phyloP scores from a whole-genome alignment of 2,113 vertebrate genomes.

The Podarcis muralis region DNA sequence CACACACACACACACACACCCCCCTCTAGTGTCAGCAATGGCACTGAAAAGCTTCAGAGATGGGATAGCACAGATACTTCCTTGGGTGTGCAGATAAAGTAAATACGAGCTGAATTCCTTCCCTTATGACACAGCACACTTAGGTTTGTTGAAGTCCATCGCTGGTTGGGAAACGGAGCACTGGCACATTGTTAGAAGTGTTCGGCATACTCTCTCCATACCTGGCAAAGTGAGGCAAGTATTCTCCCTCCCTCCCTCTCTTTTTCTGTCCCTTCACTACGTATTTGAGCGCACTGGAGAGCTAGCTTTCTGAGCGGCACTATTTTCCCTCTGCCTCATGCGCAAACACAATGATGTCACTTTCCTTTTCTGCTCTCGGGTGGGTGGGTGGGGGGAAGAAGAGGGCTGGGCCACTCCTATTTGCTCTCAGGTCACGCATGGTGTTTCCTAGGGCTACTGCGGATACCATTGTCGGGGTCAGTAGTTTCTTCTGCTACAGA shows the following conservation, averaged over 20 bases:
- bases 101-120: background rate
- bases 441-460: background rate
- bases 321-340: slow-evolving; percentile 11
- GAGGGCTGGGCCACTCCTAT: slow-evolving; percentile 5
- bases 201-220: background rate
- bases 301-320: slow-evolving; percentile 26
- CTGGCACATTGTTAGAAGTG: background rate
- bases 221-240: background rate
- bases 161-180: background rate
- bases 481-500: background rate
- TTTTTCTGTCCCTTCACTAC: background rate
- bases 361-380: slow-evolving; percentile 22
- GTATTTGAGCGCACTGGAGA: background rate
- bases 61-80: background rate
- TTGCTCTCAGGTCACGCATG: slow-evolving; percentile 44
- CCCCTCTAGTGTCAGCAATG: background rate
- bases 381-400: background rate
- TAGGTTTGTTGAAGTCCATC: background rate
- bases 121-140: background rate
- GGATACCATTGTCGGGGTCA: background rate
- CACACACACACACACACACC: no score
- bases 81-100: background rate
- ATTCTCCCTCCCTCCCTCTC: background rate
- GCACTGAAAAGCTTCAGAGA: background rate
- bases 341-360: slow-evolving; percentile 65